Conservation (phyloP, 1,140 invertebrate species). For the Drosophila nannoptera region DNA sequence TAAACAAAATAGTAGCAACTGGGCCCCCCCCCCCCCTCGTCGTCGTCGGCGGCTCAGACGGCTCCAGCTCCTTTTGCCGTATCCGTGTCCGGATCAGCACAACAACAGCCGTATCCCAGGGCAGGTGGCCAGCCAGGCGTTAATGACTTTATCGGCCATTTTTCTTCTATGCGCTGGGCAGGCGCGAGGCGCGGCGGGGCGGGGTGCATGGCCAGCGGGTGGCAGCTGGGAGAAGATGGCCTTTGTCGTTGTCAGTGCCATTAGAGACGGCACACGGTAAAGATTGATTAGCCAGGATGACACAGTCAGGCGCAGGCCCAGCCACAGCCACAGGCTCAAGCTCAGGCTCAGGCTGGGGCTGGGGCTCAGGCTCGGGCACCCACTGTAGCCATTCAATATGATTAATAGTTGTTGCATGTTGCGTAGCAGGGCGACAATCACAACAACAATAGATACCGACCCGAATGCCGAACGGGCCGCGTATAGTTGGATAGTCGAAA, state of each 20-base stretch:
- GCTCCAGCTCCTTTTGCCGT: conserved; percentile 19
- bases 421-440: conserved; percentile 56
- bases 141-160: conserved; percentile 75
- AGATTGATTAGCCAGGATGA: conserved; percentile 70
- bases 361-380: not conserved
- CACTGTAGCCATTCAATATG: conserved; percentile 62
- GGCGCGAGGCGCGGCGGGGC: conserved; percentile 5
- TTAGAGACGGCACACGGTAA: conserved; percentile 40
- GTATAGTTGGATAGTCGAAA: conserved; percentile 10
- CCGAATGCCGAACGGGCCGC: not conserved
- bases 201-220: not conserved
- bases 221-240: conserved; percentile 45
- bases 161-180: conserved; percentile 44
- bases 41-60: conserved; percentile 43
- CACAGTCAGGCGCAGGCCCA: conserved; percentile 31
- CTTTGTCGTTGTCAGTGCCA: conserved; percentile 48
- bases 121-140: conserved; percentile 70
- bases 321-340: conserved; percentile 1
- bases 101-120: conserved; percentile 5
- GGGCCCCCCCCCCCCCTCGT: not conserved
- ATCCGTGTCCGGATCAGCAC: conserved; percentile 34
- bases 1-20: conserved; percentile 74
- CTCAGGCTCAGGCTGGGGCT: conserved; percentile 19
- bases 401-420: conserved; percentile 71
- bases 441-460: conserved; percentile 22